These are phyloP conservation scores for Malurus splendens DNA, from an alignment of 2,797 vertebrate genomes.

Conservation along the genomic window DNA sequence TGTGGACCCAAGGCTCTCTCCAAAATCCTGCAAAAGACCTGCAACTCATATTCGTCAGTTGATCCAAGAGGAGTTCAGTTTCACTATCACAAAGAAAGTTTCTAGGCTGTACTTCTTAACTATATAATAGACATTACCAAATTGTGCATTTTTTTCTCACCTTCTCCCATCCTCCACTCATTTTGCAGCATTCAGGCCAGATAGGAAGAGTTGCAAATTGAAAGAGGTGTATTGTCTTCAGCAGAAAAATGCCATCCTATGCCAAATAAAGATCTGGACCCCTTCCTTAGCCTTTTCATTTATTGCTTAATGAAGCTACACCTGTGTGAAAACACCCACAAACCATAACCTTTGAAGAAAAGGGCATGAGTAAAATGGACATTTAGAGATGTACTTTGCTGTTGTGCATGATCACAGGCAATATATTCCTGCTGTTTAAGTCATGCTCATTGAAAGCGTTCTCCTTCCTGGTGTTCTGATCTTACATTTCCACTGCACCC, in stretches of 20 bases:
- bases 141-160: neutral
- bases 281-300: neutral
- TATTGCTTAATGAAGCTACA: neutral
- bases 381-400: neutral
- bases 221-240: neutral
- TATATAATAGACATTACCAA: neutral
- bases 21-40: slow-evolving; percentile 73
- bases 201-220: neutral
- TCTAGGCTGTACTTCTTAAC: slow-evolving; percentile 54
- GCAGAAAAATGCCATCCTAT: neutral
- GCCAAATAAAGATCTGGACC: neutral
- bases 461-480: neutral
- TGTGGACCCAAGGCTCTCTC: slow-evolving; percentile 73
- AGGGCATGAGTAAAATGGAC: neutral
- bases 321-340: neutral
- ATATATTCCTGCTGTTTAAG: neutral
- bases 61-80: slow-evolving; percentile 80
- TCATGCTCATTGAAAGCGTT: neutral
- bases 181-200: neutral
- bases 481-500: neutral
- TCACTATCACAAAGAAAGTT: slow-evolving; percentile 75
- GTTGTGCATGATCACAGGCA: neutral
- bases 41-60: slow-evolving; percentile 71
- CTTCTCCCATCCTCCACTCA: neutral
- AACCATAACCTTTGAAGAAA: neutral